Evolutionary conservation across 2,888 invertebrate genomes (phyloP), one percentile per base, ranked within the genome.

Genomic region (Lasioglossum vierecki): DNA sequence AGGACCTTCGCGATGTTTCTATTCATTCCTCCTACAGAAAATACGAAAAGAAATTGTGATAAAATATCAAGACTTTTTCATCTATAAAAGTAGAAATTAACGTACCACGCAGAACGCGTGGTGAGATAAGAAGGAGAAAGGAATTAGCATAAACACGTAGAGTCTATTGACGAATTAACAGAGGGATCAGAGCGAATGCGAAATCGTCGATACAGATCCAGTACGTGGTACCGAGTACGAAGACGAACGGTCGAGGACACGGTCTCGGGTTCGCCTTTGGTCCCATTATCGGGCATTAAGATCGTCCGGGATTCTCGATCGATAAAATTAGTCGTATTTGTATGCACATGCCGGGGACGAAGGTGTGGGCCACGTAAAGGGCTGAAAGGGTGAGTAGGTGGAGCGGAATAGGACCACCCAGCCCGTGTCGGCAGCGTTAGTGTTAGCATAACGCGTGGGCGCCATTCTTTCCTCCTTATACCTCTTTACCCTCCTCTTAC

Each of bases 371-470:
- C 83, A 87, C 80, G 89, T 76, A 80, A 83, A 85, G 90, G 88
- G 87, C 86, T 88, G 90, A 91, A 68, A 91, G 94, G 92, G 92
- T 92, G 94, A 93, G 94, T 94, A 92, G 94, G 94, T 94, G 94
- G 94, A 93, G 93, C 92, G 89, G 92, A 88, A 86, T 90, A 91
- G 93, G 95, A 95, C 95, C 95, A 95, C 95, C 95, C 95, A 95
- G 93, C 91, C 93, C 91, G 94, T 94, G 94, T 94, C 93, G 93
- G 93, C 92, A 92, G 91, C 93, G 92, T 93, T 92, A 93, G 92
- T 93, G 93, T 94, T 93, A 94, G 94, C 93, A 94, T 93, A 93
- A 93, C 92, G 94, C 94, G 95, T 94, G 94, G 94, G 94, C 94
- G 95, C 94, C 93, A 93, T 94, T 93, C 92, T 92, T 93, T 93